Conservation (phyloP, 1,140 invertebrate genomes). For the silkworm (Bombyx mori) region DNA sequence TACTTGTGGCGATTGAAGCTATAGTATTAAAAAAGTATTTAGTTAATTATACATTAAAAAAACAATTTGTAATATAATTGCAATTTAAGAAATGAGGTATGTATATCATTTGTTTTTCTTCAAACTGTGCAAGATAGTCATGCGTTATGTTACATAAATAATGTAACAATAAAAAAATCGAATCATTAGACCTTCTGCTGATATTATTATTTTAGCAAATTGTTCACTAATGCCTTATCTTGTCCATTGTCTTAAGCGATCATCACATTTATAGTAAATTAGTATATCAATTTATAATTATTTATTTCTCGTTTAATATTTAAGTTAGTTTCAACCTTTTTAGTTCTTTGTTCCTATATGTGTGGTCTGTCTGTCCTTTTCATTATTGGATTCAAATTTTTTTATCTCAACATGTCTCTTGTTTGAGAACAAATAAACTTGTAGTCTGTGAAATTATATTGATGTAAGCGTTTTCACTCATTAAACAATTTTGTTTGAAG, state of each 20-base stretch:
- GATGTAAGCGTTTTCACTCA: no score
- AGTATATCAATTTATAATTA: conserved; percentile 54
- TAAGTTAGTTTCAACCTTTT: conserved; percentile 28
- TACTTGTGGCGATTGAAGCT: no score
- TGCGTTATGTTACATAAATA: background rate
- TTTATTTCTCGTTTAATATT: conserved; percentile 53
- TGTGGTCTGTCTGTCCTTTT: conserved; percentile 11
- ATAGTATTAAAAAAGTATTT: no score
- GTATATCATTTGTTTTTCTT: no score
- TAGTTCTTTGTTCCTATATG: conserved; percentile 58
- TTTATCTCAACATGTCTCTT: conserved; percentile 3
- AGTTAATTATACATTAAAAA: no score
- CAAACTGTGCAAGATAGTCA: no score
- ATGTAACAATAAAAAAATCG: background rate
- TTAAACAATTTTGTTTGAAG: no score
- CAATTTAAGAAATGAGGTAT: no score
- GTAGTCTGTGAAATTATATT: no score
- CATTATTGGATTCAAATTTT: background rate
- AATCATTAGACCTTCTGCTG: conserved; percentile 9
- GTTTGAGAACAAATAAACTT: background rate
- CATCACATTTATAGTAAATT: conserved; percentile 55
- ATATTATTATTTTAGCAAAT: conserved; percentile 31
- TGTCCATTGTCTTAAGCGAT: conserved; percentile 58
- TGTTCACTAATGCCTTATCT: conserved; percentile 62
- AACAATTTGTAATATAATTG: no score